Percentiles rank a stretch among this genome's conserved stretches.
Evolutionary conservation across 2,113 vertebrate genomes (phyloP).

Genomic region (Caretta caretta): DNA sequence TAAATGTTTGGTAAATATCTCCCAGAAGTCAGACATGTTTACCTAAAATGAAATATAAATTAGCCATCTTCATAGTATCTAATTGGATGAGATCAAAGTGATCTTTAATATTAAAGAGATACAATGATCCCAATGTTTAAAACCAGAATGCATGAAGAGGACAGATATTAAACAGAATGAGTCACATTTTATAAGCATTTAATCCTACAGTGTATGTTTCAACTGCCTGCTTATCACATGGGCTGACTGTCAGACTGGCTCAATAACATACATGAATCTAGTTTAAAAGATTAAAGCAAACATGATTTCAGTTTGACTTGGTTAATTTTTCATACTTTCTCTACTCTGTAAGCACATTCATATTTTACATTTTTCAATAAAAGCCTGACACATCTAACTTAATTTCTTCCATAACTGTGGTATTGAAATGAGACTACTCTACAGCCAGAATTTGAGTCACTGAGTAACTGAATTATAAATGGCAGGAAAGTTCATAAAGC

Average conservation of each 20-base stretch:
- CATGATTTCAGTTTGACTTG: not conserved
- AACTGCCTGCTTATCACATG: not conserved
- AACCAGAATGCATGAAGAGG: not conserved
- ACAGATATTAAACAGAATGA: not conserved
- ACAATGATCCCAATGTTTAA: not conserved
- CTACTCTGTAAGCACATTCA: conserved; percentile 24
- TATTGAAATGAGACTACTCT: conserved; percentile 42
- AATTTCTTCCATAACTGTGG: conserved; percentile 47
- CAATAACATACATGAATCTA: not conserved
- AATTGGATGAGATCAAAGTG: not conserved
- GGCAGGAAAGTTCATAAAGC: conserved; percentile 24
- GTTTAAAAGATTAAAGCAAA: not conserved
- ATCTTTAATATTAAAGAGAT: not conserved
- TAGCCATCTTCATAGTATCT: not conserved
- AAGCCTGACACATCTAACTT: conserved; percentile 50
- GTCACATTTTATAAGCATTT: not conserved
- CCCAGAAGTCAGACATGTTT: not conserved
- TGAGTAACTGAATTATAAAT: conserved; percentile 27
- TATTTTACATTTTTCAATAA: conserved; percentile 43
- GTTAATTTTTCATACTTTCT: conserved; percentile 9
- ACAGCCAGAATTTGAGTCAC: conserved; percentile 47
- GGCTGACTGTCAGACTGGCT: not conserved
- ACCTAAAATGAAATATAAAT: not conserved
- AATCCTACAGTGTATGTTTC: not conserved
- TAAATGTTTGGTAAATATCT: not conserved